A percentile compares a stretch with the other conserved stretches of the same genome.
phyloP scores from a whole-genome alignment of 2,113 vertebrate genomes.

The Euleptes europaea region DNA sequence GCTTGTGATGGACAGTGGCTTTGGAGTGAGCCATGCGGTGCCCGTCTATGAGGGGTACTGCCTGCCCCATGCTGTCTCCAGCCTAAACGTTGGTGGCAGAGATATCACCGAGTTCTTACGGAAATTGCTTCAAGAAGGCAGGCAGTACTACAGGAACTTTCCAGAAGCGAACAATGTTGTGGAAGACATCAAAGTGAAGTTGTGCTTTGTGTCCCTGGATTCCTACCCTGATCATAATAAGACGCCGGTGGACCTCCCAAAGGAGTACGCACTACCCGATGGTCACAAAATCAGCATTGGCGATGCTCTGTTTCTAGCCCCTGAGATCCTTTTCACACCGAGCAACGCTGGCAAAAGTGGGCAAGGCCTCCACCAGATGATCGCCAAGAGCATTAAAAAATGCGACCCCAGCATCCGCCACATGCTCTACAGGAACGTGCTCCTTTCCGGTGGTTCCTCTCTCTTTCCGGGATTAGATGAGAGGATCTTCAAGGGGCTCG shows the following conservation, averaged over 20 bases:
- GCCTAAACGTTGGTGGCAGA: constrained; percentile 34
- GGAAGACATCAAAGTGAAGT: constrained; percentile 25
- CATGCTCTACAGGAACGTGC: constrained; percentile 46
- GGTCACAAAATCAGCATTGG: constrained; percentile 47
- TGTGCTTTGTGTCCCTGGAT: constrained; percentile 21
- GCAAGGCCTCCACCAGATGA: constrained; percentile 50
- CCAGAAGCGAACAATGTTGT: neutral
- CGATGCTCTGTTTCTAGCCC: constrained; percentile 42
- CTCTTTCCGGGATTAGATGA: constrained; percentile 63
- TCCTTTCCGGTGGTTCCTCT: constrained; percentile 60
- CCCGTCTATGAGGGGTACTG: constrained; percentile 70
- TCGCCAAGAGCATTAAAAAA: constrained; percentile 53
- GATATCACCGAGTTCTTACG: constrained; percentile 28
- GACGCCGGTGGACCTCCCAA: neutral
- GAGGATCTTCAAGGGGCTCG: constrained; percentile 56
- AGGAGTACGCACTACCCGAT: constrained; percentile 57
- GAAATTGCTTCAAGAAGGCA: constrained; percentile 16
- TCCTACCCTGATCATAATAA: constrained; percentile 1
- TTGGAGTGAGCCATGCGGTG: constrained; percentile 55
- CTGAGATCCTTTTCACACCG: constrained; percentile 65
- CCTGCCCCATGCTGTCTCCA: constrained; percentile 61
- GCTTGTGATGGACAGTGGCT: constrained; percentile 68
- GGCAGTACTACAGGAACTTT: neutral
- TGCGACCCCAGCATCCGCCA: constrained; percentile 55
- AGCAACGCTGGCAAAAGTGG: constrained; percentile 20